Evolutionary conservation across 2,888 invertebrate species (phyloP).

Genomic region (Neelides folsomi): DNA sequence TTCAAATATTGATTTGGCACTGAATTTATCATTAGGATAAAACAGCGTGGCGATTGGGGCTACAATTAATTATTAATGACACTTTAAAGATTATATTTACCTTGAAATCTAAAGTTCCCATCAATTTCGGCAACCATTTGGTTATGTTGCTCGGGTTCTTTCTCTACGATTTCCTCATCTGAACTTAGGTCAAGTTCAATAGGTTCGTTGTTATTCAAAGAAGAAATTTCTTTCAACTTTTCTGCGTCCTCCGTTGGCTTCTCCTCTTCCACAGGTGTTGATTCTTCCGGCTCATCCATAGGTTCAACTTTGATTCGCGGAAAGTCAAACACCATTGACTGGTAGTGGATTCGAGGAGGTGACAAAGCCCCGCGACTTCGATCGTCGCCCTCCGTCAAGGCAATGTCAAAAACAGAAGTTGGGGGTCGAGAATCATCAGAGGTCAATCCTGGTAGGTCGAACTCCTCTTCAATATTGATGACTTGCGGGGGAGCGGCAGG

Average conservation of each 20-base stretch:
- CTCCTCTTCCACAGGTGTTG: background rate
- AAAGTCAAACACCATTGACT: slow-evolving; percentile 30
- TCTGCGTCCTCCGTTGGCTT: too few relatives aligned
- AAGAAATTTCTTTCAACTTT: too few relatives aligned
- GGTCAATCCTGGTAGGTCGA: too few relatives aligned
- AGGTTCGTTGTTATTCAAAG: slow-evolving; percentile 6
- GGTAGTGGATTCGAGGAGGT: background rate
- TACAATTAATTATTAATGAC: too few relatives aligned
- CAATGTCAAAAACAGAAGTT: slow-evolving; percentile 10
- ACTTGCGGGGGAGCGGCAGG: too few relatives aligned
- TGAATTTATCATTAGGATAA: too few relatives aligned
- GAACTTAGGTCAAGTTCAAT: slow-evolving; percentile 20
- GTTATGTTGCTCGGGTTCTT: slow-evolving; percentile 14
- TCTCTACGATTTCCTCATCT: slow-evolving; percentile 14
- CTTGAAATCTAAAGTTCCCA: slow-evolving; percentile 26
- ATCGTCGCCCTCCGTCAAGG: slow-evolving; percentile 18
- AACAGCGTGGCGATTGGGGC: too few relatives aligned
- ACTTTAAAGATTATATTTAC: slow-evolving; percentile 6
- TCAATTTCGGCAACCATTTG: slow-evolving; percentile 25
- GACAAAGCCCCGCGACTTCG: background rate
- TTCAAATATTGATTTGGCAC: too few relatives aligned
- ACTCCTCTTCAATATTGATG: too few relatives aligned
- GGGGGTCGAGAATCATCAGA: too few relatives aligned
- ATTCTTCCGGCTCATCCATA: slow-evolving; percentile 17
- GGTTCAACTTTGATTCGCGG: slow-evolving; percentile 28